Conservation (phyloP, 2,888 invertebrate species). For the Thereva nobilitata region DNA sequence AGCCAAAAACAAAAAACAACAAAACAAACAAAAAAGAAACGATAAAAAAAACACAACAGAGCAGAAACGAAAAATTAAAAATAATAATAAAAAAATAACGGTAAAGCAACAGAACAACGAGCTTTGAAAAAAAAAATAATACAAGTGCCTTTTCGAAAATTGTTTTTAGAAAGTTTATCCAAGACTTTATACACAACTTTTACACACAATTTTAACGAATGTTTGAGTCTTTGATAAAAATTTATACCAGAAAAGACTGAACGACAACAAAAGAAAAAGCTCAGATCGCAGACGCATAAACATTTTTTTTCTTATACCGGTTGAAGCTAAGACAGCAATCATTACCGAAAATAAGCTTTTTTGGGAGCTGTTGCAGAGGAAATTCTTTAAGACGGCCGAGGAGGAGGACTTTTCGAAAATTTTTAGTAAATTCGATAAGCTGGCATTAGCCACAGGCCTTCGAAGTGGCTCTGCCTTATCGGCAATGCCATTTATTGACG, state of each 20-base stretch:
- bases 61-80: constrained; percentile 9
- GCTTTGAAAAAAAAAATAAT: constrained; percentile 10
- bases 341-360: background rate
- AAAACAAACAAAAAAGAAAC: constrained; percentile 12
- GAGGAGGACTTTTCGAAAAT: constrained; percentile 30
- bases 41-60: constrained; percentile 27
- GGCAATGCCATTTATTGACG: constrained; percentile 96
- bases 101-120: constrained; percentile 10
- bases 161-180: background rate
- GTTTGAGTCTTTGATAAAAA: background rate
- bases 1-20: constrained; percentile 24
- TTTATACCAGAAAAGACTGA: constrained; percentile 25
- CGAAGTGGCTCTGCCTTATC: constrained; percentile 60
- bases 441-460: constrained; percentile 57
- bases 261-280: constrained; percentile 2
- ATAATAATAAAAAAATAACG: constrained; percentile 10
- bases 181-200: background rate
- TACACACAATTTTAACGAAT: background rate
- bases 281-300: too few relatives aligned
- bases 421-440: constrained; percentile 47
- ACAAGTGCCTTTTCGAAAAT: background rate
- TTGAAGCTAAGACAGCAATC: too few relatives aligned
- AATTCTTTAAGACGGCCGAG: constrained; percentile 9
- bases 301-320: background rate
- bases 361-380: constrained; percentile 10